A percentile compares a stretch with the other conserved stretches of the same genome.
These are phyloP conservation scores for Campylomormyrus tamandua DNA, from an alignment of 2,113 vertebrate genomes.

Conservation along the genomic window DNA sequence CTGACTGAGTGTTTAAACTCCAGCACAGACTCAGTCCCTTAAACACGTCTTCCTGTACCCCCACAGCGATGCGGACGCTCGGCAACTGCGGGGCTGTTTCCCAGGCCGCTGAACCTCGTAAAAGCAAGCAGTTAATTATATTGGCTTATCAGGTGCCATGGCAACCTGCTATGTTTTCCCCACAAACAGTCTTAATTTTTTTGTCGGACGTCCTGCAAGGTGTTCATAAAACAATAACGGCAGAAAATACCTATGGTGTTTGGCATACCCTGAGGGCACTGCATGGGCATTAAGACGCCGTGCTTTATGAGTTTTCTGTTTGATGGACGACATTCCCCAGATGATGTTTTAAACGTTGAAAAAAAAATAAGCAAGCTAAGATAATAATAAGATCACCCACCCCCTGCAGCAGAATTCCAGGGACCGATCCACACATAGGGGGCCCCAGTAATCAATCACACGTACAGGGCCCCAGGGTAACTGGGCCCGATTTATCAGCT, in stretches of 20 bases:
- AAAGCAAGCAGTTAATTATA: conserved; percentile 16
- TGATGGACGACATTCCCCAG: not conserved
- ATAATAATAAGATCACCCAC: not conserved
- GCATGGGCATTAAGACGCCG: not conserved
- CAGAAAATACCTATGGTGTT: not conserved
- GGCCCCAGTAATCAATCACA: not conserved
- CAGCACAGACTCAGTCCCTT: not conserved
- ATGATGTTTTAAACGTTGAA: conserved; percentile 13
- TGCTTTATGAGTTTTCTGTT: not conserved
- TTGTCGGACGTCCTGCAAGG: not conserved
- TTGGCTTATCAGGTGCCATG: conserved; percentile 5
- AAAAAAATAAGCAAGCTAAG: not conserved
- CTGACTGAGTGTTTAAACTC: not conserved
- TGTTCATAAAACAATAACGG: not conserved
- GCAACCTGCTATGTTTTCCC: conserved; percentile 9
- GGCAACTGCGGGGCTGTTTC: not conserved
- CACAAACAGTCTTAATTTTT: conserved; percentile 14
- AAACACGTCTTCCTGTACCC: not conserved
- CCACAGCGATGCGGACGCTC: not conserved
- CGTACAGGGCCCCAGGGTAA: not conserved
- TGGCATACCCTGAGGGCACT: not conserved
- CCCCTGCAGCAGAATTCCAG: not conserved
- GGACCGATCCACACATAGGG: not conserved
- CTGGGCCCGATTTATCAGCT: not conserved
- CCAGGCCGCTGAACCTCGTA: not conserved